These are phyloP conservation scores for Sphyrna mokarran DNA, from an alignment of 2,113 vertebrate genomes.

Conservation along the genomic window DNA sequence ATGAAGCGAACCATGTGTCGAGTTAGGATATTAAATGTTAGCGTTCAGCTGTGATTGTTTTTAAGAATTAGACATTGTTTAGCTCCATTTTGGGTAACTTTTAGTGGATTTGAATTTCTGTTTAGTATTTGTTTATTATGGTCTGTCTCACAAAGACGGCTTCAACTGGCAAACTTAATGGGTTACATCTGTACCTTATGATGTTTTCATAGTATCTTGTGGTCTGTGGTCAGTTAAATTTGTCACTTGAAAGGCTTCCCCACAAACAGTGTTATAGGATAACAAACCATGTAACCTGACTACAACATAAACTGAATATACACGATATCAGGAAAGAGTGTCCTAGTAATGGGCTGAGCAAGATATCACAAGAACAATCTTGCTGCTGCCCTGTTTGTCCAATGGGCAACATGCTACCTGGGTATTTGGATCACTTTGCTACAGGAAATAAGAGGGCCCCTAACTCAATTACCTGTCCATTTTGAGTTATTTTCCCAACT, in stretches of 20 bases:
- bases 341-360: neutral
- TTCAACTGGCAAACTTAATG: slow-evolving; percentile 3
- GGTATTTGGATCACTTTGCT: neutral
- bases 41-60: neutral
- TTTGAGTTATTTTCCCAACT: neutral
- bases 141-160: neutral
- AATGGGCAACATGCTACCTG: neutral
- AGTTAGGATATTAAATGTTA: neutral
- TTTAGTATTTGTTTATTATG: slow-evolving; percentile 26
- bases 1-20: neutral
- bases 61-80: neutral
- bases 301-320: neutral
- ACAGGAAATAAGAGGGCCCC: neutral
- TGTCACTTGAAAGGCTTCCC: slow-evolving; percentile 25
- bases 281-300: slow-evolving; percentile 29
- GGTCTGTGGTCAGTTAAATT: slow-evolving; percentile 33
- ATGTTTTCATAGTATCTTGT: slow-evolving; percentile 22
- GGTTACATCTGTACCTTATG: slow-evolving; percentile 4
- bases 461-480: neutral
- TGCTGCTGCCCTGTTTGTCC: neutral
- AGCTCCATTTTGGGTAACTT: neutral
- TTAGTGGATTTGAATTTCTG: neutral
- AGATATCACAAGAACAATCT: neutral
- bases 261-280: neutral
- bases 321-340: neutral